A percentile compares a stretch with the other conserved stretches of the same genome.
phyloP scores from a whole-genome alignment of 2,797 vertebrate genomes.

The Phataginus tetradactyla region DNA sequence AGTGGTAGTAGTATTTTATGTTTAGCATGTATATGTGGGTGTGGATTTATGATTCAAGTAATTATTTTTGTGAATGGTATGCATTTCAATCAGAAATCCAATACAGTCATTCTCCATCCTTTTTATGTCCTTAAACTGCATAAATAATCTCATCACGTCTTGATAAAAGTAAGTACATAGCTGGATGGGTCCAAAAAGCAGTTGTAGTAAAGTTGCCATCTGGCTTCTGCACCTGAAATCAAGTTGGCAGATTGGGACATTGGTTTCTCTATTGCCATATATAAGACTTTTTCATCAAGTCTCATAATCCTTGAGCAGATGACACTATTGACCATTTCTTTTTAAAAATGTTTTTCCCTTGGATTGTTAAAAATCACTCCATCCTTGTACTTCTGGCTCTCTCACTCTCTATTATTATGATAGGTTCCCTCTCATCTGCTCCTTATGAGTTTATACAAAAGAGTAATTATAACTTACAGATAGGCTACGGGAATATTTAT shows the following conservation, averaged over 20 bases:
- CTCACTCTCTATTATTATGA: not conserved
- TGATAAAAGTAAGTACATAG: not conserved
- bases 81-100: not conserved
- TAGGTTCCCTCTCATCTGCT: not conserved
- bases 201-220: conserved; percentile 39
- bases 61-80: not conserved
- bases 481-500: not conserved
- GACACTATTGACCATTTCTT: not conserved
- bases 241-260: not conserved
- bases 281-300: not conserved
- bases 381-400: not conserved
- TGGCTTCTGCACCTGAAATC: conserved; percentile 36
- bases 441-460: not conserved
- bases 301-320: conserved; percentile 7
- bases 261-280: not conserved
- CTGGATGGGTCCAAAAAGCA: not conserved
- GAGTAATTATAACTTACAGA: not conserved
- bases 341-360: not conserved
- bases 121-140: not conserved
- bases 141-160: not conserved
- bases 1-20: not conserved
- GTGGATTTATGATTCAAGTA: not conserved
- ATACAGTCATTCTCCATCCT: not conserved
- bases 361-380: not conserved
- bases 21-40: not conserved